Percentiles rank a stretch among this genome's conserved stretches.
Evolutionary conservation across 2,113 vertebrate species (phyloP).

Genomic region (Lethenteron reissneri): DNA sequence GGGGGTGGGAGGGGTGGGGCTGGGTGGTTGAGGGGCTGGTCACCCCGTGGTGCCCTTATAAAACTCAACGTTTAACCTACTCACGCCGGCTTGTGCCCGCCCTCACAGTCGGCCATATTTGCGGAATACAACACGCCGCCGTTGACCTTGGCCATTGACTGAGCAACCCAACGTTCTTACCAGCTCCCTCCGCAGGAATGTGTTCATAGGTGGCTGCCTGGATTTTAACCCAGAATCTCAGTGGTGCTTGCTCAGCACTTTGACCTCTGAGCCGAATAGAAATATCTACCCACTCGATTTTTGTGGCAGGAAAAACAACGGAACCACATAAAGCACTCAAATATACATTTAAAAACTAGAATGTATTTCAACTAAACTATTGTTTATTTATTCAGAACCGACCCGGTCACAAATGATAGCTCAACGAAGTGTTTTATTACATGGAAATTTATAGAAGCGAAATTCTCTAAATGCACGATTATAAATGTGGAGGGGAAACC

Average conservation of each 20-base stretch:
- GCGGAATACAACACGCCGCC: too few relatives aligned
- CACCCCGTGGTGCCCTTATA: too few relatives aligned
- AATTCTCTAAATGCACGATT: neutral
- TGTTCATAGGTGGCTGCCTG: neutral
- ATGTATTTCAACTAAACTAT: neutral
- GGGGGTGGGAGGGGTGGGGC: too few relatives aligned
- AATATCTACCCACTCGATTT: too few relatives aligned
- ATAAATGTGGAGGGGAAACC: too few relatives aligned
- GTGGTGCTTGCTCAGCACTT: neutral
- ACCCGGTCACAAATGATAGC: neutral
- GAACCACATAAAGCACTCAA: neutral
- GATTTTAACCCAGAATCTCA: slow-evolving; percentile 9
- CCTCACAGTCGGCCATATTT: too few relatives aligned
- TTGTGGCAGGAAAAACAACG: neutral
- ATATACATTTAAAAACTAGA: slow-evolving; percentile 12
- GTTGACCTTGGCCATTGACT: too few relatives aligned
- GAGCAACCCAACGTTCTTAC: neutral
- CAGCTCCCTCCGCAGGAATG: too few relatives aligned
- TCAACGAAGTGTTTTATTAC: neutral
- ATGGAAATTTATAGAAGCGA: neutral
- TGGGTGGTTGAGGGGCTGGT: too few relatives aligned
- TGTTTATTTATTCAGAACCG: neutral
- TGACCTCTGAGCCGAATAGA: too few relatives aligned
- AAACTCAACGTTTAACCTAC: too few relatives aligned
- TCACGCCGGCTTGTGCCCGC: too few relatives aligned